A percentile compares a stretch with the other conserved stretches of the same genome.
phyloP scores from a whole-genome alignment of 64 coral and sea anemone genomes.

The Dendrophyllia cribrosa region DNA sequence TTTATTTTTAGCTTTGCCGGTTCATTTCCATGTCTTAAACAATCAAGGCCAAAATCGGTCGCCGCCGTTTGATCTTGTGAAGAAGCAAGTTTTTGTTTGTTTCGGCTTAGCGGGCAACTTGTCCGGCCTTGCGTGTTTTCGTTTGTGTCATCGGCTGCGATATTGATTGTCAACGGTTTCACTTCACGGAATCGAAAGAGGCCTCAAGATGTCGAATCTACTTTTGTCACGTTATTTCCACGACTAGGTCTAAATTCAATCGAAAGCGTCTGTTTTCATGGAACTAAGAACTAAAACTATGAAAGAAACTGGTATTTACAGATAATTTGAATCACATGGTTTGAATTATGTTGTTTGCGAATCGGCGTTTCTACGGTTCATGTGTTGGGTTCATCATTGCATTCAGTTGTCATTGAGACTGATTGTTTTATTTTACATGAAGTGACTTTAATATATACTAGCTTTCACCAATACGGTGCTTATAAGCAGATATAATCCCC shows the following conservation, averaged over 20 bases:
- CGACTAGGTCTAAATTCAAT: too few relatives aligned
- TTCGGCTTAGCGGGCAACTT: not conserved
- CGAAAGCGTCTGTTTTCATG: too few relatives aligned
- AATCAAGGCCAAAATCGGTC: not conserved
- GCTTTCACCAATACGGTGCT: not conserved
- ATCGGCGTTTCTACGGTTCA: too few relatives aligned
- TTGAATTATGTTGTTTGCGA: too few relatives aligned
- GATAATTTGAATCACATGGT: too few relatives aligned
- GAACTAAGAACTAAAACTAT: too few relatives aligned
- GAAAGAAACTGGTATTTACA: too few relatives aligned
- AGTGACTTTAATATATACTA: not conserved
- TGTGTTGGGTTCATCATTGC: not conserved
- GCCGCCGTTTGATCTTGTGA: not conserved
- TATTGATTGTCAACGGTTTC: not conserved
- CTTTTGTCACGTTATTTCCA: too few relatives aligned
- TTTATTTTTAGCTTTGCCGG: not conserved
- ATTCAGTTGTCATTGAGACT: not conserved
- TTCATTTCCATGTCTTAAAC: not conserved
- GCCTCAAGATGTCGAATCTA: too few relatives aligned
- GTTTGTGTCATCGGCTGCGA: not conserved
- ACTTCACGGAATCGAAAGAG: not conserved
- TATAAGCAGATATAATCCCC: slow-evolving; percentile 23
- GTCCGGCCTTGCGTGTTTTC: not conserved
- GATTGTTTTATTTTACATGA: not conserved
- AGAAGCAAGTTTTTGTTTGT: slow-evolving; percentile 21